Conservation (phyloP, 1,140 invertebrate genomes). For the Aphaenogaster ashmeadi region DNA sequence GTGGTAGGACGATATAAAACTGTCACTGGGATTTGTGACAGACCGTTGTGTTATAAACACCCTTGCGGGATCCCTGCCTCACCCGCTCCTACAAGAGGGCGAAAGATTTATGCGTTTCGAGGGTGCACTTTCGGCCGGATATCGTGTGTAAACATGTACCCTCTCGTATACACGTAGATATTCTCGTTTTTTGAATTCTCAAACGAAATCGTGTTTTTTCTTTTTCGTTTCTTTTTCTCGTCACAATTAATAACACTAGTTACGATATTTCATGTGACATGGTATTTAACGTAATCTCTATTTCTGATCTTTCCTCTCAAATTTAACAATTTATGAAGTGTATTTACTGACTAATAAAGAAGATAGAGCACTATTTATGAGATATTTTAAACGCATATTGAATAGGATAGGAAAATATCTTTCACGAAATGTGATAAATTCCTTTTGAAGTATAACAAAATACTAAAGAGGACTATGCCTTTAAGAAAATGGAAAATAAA, state of each 20-base stretch:
- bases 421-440: not conserved
- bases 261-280: not conserved
- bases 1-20: slow-evolving; percentile 62
- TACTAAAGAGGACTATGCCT: not conserved
- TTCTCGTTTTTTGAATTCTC: not conserved
- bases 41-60: slow-evolving; percentile 42
- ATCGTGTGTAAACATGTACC: slow-evolving; percentile 41
- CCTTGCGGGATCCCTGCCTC: not conserved
- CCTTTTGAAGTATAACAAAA: not conserved
- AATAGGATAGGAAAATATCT: not conserved
- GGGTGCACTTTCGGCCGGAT: slow-evolving; percentile 42
- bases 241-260: not conserved
- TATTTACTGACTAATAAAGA: not conserved
- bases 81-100: not conserved
- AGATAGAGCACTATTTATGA: not conserved
- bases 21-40: slow-evolving; percentile 64
- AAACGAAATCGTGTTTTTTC: not conserved
- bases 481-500: not conserved
- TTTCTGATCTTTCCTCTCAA: not conserved
- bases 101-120: slow-evolving; percentile 69
- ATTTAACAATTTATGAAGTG: not conserved
- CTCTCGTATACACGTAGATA: not conserved
- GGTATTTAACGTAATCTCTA: not conserved
- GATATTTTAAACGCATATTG: not conserved
- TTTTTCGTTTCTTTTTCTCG: not conserved